Evolutionary conservation across 2,113 vertebrate species (phyloP), one percentile per base, ranked within the genome.

Genomic region (Nerophis lumbriciformis): DNA sequence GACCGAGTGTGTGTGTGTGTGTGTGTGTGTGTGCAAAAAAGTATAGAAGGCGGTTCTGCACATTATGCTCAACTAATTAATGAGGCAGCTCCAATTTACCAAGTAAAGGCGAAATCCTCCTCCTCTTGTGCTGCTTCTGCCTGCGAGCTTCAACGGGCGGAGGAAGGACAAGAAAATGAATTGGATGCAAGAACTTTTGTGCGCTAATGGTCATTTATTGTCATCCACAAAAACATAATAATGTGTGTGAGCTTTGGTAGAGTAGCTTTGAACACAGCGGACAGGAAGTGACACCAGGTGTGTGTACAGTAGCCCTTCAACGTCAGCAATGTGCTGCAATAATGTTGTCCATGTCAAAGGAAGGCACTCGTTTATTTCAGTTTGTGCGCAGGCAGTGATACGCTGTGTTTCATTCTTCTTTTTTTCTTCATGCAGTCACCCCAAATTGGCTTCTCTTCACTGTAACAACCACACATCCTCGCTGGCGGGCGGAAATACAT

Each of bases 231-330:
- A 85, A 83, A 90, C 81, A 90, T 71, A 70, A 90, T 71, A 70
- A 81, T 71, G 81, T 42, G 39, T 10, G 39, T 42, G n/a, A 84
- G 70, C 90, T 92, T 92, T 92, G 91, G 91, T 92, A 90, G 83
- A 85, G 65, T 87, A 86, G 81, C 78, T 77, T 64, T 66, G 67
- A 45, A 74, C 61, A 62, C 35, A 21, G 67, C 72, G 61, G 35
- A 49, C 35, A 59, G 11, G 42, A 65, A 38, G 48, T 51, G 48
- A 21, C 8, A 21, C 11, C 14, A 7, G 11, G 44, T 39, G 39
- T 42, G 6, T n/a, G 53, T 55, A 71, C 65, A 73, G 50, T 39
- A 72, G 65, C 67, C 71, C 66, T 66, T 79, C 48, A 12, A 19
- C 11, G 6, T 21, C 6, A 44, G 16, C 55, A 57, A 57, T 57